Conservation (phyloP, 1,140 invertebrate genomes). For the Tetramorium alpestre region DNA sequence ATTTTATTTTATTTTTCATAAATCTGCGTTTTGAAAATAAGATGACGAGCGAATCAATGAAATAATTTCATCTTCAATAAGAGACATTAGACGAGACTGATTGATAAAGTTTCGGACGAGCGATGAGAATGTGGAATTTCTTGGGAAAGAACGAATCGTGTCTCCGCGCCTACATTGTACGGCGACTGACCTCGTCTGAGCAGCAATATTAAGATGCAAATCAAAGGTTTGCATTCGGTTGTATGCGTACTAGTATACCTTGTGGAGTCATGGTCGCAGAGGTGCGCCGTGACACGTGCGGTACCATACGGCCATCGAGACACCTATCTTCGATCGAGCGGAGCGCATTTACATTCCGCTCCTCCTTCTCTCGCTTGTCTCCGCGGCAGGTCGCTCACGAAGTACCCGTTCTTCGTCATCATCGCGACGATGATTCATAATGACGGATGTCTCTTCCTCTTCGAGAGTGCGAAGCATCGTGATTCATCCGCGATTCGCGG, state of each 20-base stretch:
- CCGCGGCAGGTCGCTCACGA: slow-evolving; percentile 15
- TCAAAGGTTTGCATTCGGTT: slow-evolving; percentile 24
- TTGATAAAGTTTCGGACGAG: background rate
- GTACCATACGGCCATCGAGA: slow-evolving; percentile 3
- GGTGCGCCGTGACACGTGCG: slow-evolving; percentile 12
- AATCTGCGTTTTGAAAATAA: background rate
- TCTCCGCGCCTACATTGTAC: background rate
- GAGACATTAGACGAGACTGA: background rate
- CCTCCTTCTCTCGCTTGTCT: background rate
- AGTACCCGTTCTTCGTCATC: slow-evolving; percentile 42
- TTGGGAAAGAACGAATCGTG: background rate
- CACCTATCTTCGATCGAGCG: slow-evolving; percentile 41
- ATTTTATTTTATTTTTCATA: background rate
- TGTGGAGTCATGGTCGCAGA: background rate
- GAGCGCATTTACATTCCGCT: slow-evolving; percentile 39
- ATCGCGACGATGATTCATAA: slow-evolving; percentile 69
- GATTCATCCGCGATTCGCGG: slow-evolving; percentile 59
- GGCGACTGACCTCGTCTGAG: slow-evolving; percentile 5
- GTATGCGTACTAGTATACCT: background rate
- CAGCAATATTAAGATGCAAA: slow-evolving; percentile 33
- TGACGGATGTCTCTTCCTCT: background rate
- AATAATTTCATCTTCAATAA: background rate
- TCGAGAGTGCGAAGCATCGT: slow-evolving; percentile 31
- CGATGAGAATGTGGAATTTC: background rate
- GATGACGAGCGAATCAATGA: background rate